These are phyloP conservation scores for Xenopus tropicalis DNA, from an alignment of 2,113 vertebrate species.

Conservation along the genomic window DNA sequence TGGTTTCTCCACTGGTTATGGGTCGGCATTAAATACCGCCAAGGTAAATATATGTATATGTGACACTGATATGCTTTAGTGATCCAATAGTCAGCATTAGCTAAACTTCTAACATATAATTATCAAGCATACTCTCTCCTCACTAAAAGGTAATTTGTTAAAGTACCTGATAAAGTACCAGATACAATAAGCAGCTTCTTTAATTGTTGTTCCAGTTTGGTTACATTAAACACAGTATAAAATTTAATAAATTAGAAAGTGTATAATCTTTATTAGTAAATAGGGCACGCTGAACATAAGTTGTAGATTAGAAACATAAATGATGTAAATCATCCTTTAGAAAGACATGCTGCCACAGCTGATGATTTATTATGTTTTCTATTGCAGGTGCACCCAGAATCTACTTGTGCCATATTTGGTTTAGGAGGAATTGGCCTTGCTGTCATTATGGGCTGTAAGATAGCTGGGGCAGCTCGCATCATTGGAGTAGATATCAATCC, in stretches of 20 bases:
- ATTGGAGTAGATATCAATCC: constrained; percentile 77
- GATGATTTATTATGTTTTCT: neutral
- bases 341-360: too few species aligned
- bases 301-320: too few species aligned
- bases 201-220: too few species aligned
- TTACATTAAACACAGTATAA: too few species aligned
- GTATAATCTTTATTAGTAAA: too few species aligned
- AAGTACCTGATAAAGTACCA: too few species aligned
- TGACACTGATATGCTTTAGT: neutral
- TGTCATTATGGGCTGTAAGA: constrained; percentile 81
- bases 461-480: constrained; percentile 81
- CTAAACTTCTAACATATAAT: neutral
- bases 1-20: constrained; percentile 66
- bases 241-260: neutral
- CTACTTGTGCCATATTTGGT: constrained; percentile 77
- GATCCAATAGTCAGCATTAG: neutral
- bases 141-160: too few species aligned
- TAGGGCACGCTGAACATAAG: too few species aligned
- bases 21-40: constrained; percentile 60
- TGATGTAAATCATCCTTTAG: too few species aligned
- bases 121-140: too few species aligned
- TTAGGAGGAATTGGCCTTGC: constrained; percentile 79
- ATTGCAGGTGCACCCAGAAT: constrained; percentile 73
- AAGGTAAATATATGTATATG: constrained; percentile 47
- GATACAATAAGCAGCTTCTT: too few species aligned